Percentiles rank a stretch among this genome's conserved stretches.
These are phyloP conservation scores for Parapristionchus giblindavisi DNA, from an alignment of 2,888 invertebrate species.

Conservation along the genomic window DNA sequence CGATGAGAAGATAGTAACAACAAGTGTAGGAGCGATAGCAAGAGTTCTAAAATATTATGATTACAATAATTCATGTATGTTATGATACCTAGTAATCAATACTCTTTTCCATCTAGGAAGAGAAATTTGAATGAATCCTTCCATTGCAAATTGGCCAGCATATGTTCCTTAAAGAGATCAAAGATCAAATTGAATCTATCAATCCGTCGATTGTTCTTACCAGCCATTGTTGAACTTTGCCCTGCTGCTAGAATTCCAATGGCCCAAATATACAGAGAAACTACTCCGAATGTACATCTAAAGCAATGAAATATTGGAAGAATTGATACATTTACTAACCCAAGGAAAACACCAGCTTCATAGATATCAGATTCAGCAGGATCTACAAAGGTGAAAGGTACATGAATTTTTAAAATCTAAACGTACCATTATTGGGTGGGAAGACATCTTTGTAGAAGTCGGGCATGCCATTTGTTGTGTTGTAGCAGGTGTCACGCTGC, in stretches of 20 bases:
- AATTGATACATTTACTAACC: slow-evolving; percentile 44
- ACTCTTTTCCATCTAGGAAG: slow-evolving; percentile 88
- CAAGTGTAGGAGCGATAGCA: slow-evolving; percentile 78
- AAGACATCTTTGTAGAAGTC: slow-evolving; percentile 60
- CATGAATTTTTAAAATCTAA: background rate
- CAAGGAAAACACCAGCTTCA: slow-evolving; percentile 71
- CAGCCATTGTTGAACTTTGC: slow-evolving; percentile 74
- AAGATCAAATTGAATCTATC: background rate
- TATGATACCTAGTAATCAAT: slow-evolving; percentile 78
- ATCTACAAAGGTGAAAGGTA: slow-evolving; percentile 39
- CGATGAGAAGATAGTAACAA: slow-evolving; percentile 70
- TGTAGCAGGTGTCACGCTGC: slow-evolving; percentile 48
- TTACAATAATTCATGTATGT: background rate
- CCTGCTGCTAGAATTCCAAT: slow-evolving; percentile 74
- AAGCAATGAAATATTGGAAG: background rate
- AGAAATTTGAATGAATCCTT: slow-evolving; percentile 83
- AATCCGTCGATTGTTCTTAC: slow-evolving; percentile 58
- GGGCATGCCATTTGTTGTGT: slow-evolving; percentile 58
- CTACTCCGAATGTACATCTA: slow-evolving; percentile 72
- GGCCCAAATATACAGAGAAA: slow-evolving; percentile 74
- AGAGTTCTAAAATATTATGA: slow-evolving; percentile 73
- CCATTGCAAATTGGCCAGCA: slow-evolving; percentile 75
- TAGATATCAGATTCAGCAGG: slow-evolving; percentile 61
- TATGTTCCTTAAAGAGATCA: slow-evolving; percentile 71
- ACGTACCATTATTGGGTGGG: slow-evolving; percentile 45